These are phyloP conservation scores for Meteorus colon DNA, from an alignment of 2,888 invertebrate species.

Conservation along the genomic window DNA sequence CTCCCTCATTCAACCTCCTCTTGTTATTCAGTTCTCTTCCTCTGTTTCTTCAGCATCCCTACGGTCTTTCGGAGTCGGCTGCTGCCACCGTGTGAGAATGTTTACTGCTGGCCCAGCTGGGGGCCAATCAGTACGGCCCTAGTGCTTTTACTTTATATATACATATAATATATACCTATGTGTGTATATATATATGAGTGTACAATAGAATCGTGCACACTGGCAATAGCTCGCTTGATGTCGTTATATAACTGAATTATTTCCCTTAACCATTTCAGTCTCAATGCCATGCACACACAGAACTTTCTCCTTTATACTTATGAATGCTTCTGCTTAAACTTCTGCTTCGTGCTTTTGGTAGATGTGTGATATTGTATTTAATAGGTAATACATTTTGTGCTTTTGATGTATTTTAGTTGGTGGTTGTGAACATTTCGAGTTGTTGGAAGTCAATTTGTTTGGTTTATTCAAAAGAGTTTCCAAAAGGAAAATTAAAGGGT, in stretches of 20 bases:
- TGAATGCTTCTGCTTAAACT: neutral
- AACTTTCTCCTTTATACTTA: constrained; percentile 3
- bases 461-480: too few relatives aligned
- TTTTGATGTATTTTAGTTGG: too few relatives aligned
- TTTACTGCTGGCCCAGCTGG: constrained; percentile 72
- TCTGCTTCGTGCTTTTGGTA: neutral
- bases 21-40: constrained; percentile 35
- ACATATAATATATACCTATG: constrained; percentile 40
- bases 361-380: neutral
- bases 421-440: too few relatives aligned
- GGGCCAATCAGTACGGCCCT: constrained; percentile 67
- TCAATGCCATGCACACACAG: constrained; percentile 7
- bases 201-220: constrained; percentile 63
- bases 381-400: neutral
- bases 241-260: constrained; percentile 68
- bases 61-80: constrained; percentile 41
- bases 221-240: constrained; percentile 63
- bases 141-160: constrained; percentile 6
- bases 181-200: constrained; percentile 55
- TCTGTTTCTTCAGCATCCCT: constrained; percentile 35
- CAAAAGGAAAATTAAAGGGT: too few relatives aligned
- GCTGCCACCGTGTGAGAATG: constrained; percentile 58
- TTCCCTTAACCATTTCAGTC: constrained; percentile 44
- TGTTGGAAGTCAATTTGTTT: too few relatives aligned
- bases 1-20: constrained; percentile 34